Evolutionary conservation across 2,113 vertebrate genomes (phyloP).

Genomic region (Pristiophorus japonicus): DNA sequence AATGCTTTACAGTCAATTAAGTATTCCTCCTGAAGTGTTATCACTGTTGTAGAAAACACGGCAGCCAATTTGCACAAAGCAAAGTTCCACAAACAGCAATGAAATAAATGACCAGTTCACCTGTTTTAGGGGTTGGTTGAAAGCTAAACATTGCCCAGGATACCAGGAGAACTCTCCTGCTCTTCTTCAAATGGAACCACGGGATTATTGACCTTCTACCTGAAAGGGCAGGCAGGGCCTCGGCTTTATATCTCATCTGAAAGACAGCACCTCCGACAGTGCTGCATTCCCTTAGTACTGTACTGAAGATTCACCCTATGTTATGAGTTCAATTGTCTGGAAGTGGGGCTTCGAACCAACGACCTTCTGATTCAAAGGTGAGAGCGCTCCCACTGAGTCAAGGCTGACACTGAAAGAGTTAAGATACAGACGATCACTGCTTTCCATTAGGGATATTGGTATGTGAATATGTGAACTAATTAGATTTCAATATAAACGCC

Average conservation of each 20-base stretch:
- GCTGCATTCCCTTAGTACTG: too few relatives aligned
- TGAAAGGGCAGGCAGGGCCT: not conserved
- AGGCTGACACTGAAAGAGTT: not conserved
- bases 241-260: not conserved
- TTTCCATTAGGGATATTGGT: not conserved
- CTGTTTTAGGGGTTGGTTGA: not conserved
- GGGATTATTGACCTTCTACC: not conserved
- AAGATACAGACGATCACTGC: not conserved
- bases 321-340: not conserved
- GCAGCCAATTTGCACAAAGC: not conserved
- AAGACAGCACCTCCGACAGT: not conserved
- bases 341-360: not conserved
- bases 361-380: not conserved
- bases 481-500: constrained; percentile 4
- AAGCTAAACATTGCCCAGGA: not conserved
- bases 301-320: too few relatives aligned
- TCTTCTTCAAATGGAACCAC: not conserved
- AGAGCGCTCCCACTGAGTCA: not conserved
- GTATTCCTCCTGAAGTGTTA: not conserved
- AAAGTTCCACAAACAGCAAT: not conserved
- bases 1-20: not conserved
- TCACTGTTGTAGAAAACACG: not conserved
- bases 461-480: constrained; percentile 17
- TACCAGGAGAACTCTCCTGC: not conserved
- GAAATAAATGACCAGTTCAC: not conserved